Conservation (phyloP, 2,113 vertebrate genomes). For the Dipodomys merriami region DNA sequence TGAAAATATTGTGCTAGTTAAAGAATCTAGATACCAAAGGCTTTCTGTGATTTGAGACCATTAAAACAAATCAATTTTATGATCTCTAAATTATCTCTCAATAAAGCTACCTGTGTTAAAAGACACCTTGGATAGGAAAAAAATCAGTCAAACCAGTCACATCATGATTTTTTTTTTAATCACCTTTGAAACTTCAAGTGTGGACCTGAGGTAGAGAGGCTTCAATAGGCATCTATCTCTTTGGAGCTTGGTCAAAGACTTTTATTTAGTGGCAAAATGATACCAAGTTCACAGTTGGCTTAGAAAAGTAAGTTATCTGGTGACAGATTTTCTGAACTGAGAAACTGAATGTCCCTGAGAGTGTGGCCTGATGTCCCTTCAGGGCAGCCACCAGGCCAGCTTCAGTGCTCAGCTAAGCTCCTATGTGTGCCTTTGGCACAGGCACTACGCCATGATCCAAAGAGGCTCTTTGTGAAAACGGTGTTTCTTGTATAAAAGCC, state of each 20-base stretch:
- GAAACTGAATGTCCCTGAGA: not conserved
- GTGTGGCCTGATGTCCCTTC: not conserved
- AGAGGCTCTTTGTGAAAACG: conserved; percentile 54
- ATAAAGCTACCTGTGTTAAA: not conserved
- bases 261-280: conserved; percentile 48
- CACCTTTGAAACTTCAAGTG: not conserved
- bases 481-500: conserved; percentile 72
- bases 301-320: not conserved
- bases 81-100: conserved; percentile 1
- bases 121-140: not conserved
- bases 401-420: not conserved
- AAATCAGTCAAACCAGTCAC: not conserved
- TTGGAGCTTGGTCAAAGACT: not conserved
- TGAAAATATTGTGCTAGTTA: not conserved
- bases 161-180: not conserved
- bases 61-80: not conserved
- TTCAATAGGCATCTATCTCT: not conserved
- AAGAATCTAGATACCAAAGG: conserved; percentile 2
- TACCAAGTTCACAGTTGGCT: conserved; percentile 12
- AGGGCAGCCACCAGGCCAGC: not conserved
- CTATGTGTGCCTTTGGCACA: not conserved
- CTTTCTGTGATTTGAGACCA: not conserved
- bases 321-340: conserved; percentile 8
- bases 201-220: not conserved
- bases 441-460: conserved; percentile 32